Evolutionary conservation across 92 coral and sea anemone genomes (phyloP).

Genomic region (Scolanthus callimorphus): DNA sequence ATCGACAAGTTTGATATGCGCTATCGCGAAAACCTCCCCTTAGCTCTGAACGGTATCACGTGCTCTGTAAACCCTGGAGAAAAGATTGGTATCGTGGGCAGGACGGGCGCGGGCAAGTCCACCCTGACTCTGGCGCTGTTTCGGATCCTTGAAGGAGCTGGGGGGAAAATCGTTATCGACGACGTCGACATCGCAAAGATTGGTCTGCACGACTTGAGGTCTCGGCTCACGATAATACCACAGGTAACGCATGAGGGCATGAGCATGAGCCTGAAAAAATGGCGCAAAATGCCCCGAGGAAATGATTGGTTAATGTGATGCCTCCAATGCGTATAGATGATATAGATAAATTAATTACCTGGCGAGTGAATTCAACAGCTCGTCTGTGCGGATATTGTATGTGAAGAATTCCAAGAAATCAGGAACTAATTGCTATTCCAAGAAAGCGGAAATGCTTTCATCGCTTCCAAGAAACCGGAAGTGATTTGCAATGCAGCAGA

Average conservation of each 20-base stretch:
- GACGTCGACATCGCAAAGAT: constrained; percentile 63
- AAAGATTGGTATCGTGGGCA: constrained; percentile 88
- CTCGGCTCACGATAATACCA: constrained; percentile 86
- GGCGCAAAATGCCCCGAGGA: no score
- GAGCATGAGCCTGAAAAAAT: no score
- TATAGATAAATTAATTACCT: no score
- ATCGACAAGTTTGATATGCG: constrained; percentile 66
- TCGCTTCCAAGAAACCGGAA: no score
- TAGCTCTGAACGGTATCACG: constrained; percentile 60
- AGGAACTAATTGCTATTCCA: no score
- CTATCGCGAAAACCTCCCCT: constrained; percentile 73
- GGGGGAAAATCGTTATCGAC: constrained; percentile 74
- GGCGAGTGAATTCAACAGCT: no score
- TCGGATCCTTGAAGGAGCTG: constrained; percentile 84
- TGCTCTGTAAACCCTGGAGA: constrained; percentile 72
- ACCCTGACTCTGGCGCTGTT: constrained; percentile 85
- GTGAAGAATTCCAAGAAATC: no score
- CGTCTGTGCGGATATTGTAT: no score
- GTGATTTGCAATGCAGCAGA: no score
- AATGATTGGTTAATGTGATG: no score
- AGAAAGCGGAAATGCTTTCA: no score
- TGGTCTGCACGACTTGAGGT: constrained; percentile 87
- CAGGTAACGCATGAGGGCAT: constrained; percentile 47
- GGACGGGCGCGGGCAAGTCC: constrained; percentile 94
- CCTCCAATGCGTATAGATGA: no score